A percentile compares a stretch with the other conserved stretches of the same genome.
These are phyloP conservation scores for Cottoperca gobio DNA, from an alignment of 2,797 vertebrate species.

Conservation along the genomic window DNA sequence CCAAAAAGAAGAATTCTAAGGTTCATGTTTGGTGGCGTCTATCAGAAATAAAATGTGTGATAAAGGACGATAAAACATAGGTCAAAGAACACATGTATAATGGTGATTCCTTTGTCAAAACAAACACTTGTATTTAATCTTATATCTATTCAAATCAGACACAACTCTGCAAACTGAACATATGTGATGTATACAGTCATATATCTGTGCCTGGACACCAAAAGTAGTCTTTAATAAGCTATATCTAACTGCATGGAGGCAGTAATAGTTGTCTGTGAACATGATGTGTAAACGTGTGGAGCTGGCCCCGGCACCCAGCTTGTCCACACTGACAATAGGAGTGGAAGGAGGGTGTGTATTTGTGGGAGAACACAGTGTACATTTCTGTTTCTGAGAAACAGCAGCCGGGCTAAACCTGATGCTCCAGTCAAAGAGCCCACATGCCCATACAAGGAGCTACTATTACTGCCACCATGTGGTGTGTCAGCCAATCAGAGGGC, in stretches of 20 bases:
- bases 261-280: neutral
- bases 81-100: neutral
- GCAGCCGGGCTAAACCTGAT: slow-evolving; percentile 63
- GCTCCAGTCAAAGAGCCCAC: slow-evolving; percentile 65
- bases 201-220: neutral
- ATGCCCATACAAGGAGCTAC: slow-evolving; percentile 77
- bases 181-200: neutral
- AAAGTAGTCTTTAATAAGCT: neutral
- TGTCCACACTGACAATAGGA: slow-evolving; percentile 38
- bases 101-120: neutral
- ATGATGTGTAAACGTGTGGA: neutral
- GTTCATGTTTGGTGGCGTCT: neutral
- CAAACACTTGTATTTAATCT: too few relatives aligned
- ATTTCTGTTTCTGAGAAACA: slow-evolving; percentile 72
- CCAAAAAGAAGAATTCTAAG: neutral
- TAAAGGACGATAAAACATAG: neutral
- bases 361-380: slow-evolving; percentile 72
- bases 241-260: neutral
- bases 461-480: slow-evolving; percentile 67
- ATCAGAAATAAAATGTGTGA: neutral
- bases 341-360: slow-evolving; percentile 23
- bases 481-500: slow-evolving; percentile 42
- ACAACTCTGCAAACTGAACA: neutral
- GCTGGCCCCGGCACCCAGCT: neutral
- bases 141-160: neutral